Conservation (phyloP, 2,113 vertebrate species). For the Sclerurus mexicanus region DNA sequence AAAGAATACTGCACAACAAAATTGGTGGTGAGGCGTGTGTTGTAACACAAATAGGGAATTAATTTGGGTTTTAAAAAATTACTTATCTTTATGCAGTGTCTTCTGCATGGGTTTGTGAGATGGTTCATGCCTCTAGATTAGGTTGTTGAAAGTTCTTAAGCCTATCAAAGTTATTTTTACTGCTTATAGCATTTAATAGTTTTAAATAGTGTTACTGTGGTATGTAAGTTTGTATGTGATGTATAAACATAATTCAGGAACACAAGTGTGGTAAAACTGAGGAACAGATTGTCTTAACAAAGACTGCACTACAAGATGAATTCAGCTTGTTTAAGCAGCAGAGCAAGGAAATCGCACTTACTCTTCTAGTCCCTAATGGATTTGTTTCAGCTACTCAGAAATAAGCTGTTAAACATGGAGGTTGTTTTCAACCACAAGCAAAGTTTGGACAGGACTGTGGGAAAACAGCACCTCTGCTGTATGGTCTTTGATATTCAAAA, state of each 20-base stretch:
- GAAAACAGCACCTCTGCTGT: background rate
- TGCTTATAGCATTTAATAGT: background rate
- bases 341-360: background rate
- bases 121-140: background rate
- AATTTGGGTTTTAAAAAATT: background rate
- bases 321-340: background rate
- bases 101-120: background rate
- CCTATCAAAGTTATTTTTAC: background rate
- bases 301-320: background rate
- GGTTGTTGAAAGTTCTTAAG: background rate
- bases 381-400: background rate
- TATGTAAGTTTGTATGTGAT: background rate
- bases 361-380: background rate
- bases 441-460: background rate
- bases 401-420: background rate
- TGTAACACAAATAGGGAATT: background rate
- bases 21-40: accelerated
- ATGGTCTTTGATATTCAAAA: background rate
- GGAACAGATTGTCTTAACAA: background rate
- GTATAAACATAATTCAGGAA: background rate
- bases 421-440: background rate
- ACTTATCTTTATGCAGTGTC: background rate
- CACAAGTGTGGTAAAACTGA: background rate
- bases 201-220: accelerated
- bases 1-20: background rate